phyloP scores from a whole-genome alignment of 2,113 vertebrate species.

The Pomatorhinus ruficollis region DNA sequence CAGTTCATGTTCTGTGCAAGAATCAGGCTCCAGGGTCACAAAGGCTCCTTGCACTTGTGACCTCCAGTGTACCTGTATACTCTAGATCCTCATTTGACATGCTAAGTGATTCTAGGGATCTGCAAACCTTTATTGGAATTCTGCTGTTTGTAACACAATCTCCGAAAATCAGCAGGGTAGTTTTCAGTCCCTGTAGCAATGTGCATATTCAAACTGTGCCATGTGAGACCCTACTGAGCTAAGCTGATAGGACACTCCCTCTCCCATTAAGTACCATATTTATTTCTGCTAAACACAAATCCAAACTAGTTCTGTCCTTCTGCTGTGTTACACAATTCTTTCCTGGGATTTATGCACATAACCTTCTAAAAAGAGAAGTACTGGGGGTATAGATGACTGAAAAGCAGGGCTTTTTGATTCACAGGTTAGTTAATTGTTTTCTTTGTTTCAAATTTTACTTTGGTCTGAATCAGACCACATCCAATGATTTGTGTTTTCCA shows the following conservation, averaged over 20 bases:
- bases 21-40: neutral
- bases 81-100: neutral
- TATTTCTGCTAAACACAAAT: neutral
- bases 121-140: neutral
- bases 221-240: neutral
- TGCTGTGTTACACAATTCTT: neutral
- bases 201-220: neutral
- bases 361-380: neutral
- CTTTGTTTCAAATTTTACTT: neutral
- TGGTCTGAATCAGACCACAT: neutral
- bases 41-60: neutral
- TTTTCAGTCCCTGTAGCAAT: neutral
- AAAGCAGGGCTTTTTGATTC: neutral
- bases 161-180: neutral
- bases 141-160: neutral
- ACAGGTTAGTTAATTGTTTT: neutral
- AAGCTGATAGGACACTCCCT: neutral
- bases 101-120: neutral
- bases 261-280: neutral
- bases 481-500: neutral
- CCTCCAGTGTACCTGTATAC: neutral
- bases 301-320: neutral
- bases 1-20: neutral
- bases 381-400: neutral
- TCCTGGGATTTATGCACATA: neutral